A percentile compares a stretch with the other conserved stretches of the same genome.
Evolutionary conservation across 1,140 invertebrate genomes (phyloP).

Genomic region (Danaus melanippus): DNA sequence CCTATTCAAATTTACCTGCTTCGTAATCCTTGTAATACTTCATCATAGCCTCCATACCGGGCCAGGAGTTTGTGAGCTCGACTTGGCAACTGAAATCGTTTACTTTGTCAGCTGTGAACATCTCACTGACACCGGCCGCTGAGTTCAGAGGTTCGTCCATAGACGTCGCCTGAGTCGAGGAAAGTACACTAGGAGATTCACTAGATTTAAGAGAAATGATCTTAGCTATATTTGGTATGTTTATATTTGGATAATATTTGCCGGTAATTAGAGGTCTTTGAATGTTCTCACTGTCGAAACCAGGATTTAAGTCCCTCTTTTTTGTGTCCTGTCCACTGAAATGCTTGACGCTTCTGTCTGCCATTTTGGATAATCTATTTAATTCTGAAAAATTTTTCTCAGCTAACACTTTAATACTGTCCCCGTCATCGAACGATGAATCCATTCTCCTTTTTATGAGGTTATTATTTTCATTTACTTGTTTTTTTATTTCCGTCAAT

Average conservation of each 20-base stretch:
- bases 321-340: slow-evolving; percentile 50
- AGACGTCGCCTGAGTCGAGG: slow-evolving; percentile 49
- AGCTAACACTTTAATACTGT: slow-evolving; percentile 56
- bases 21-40: slow-evolving; percentile 49
- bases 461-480: slow-evolving; percentile 65
- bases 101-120: slow-evolving; percentile 18
- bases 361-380: slow-evolving; percentile 64
- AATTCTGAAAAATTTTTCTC: slow-evolving; percentile 67
- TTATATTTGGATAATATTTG: slow-evolving; percentile 44
- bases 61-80: slow-evolving; percentile 33
- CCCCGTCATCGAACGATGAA: slow-evolving; percentile 28
- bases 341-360: slow-evolving; percentile 60
- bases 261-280: slow-evolving; percentile 27
- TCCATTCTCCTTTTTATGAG: slow-evolving; percentile 62
- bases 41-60: slow-evolving; percentile 36
- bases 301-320: slow-evolving; percentile 49
- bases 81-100: slow-evolving; percentile 38
- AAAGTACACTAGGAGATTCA: slow-evolving; percentile 27
- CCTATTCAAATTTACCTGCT: slow-evolving; percentile 20
- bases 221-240: slow-evolving; percentile 65
- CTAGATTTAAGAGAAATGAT: slow-evolving; percentile 56
- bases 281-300: slow-evolving; percentile 59
- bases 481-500: slow-evolving; percentile 63
- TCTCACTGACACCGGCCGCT: slow-evolving; percentile 37
- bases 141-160: slow-evolving; percentile 63